Evolutionary conservation across 2,797 vertebrate genomes (phyloP).

Genomic region (Hemibagrus guttatus): DNA sequence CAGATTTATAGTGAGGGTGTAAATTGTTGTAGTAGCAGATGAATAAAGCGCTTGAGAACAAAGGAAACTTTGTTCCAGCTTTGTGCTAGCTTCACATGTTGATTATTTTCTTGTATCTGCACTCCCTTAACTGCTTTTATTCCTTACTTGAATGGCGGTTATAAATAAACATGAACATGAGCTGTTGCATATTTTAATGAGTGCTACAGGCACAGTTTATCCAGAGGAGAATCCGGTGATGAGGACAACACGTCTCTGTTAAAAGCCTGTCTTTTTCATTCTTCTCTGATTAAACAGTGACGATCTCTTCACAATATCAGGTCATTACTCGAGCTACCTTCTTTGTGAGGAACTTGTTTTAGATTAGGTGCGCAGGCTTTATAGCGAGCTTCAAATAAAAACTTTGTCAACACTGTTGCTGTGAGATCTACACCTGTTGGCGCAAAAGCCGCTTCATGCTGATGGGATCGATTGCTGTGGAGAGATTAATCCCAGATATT

Average conservation of each 20-base stretch:
- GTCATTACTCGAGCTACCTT: background rate
- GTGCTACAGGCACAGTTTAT: background rate
- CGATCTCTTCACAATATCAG: too few species aligned
- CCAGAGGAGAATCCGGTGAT: background rate
- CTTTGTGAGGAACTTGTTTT: background rate
- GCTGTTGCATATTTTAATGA: background rate
- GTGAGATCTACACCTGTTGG: conserved; percentile 12
- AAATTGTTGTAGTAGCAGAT: background rate
- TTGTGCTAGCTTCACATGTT: background rate
- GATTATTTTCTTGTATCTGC: background rate
- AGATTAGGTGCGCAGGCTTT: background rate
- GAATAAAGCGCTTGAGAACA: background rate
- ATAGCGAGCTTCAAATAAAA: background rate
- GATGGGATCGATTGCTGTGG: conserved; percentile 20
- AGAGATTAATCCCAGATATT: background rate
- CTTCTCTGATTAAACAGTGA: too few species aligned
- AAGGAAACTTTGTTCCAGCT: background rate
- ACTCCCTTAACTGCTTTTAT: background rate
- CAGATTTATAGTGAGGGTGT: background rate
- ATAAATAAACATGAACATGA: conserved; percentile 27
- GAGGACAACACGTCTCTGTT: background rate
- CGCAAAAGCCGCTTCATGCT: background rate
- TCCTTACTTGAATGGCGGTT: background rate
- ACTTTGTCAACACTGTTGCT: background rate
- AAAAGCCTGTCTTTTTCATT: background rate